Evolutionary conservation across 2,888 invertebrate genomes (phyloP).

Genomic region (Dynastes maya): DNA sequence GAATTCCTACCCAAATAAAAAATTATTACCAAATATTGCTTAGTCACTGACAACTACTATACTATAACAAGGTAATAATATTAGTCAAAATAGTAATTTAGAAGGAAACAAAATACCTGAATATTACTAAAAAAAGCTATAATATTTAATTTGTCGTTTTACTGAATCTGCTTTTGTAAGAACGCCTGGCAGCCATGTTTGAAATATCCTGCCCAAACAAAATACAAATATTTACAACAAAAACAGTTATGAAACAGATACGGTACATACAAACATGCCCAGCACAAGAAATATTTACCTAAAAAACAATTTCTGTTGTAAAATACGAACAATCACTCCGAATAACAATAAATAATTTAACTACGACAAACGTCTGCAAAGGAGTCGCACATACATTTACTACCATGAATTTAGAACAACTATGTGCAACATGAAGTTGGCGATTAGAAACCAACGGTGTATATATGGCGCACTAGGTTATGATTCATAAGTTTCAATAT

Average conservation of each 20-base stretch:
- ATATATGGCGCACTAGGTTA: neutral
- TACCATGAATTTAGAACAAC: constrained; percentile 32
- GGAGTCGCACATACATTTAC: constrained; percentile 37
- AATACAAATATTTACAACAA: constrained; percentile 50
- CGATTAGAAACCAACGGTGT: neutral
- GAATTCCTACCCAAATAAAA: constrained; percentile 27
- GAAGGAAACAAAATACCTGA: constrained; percentile 1
- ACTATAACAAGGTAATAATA: neutral
- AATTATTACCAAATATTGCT: constrained; percentile 44
- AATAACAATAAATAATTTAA: constrained; percentile 48
- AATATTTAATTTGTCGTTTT: constrained; percentile 40
- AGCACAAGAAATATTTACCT: constrained; percentile 48
- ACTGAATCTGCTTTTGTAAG: constrained; percentile 54
- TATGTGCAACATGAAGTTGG: constrained; percentile 39
- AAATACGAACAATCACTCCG: constrained; percentile 48
- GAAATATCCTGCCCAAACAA: constrained; percentile 54
- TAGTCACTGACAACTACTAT: constrained; percentile 49
- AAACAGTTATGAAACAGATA: constrained; percentile 16
- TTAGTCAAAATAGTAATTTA: constrained; percentile 3
- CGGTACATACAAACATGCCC: constrained; percentile 10
- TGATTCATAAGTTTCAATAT: neutral
- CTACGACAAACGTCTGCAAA: constrained; percentile 52
- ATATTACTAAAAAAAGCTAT: constrained; percentile 4
- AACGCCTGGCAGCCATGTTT: constrained; percentile 60
- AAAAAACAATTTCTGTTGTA: constrained; percentile 42